Base-by-base conservation (phyloP, 1,140 invertebrate genomes). In the Scaptomyza pallida region DNA sequence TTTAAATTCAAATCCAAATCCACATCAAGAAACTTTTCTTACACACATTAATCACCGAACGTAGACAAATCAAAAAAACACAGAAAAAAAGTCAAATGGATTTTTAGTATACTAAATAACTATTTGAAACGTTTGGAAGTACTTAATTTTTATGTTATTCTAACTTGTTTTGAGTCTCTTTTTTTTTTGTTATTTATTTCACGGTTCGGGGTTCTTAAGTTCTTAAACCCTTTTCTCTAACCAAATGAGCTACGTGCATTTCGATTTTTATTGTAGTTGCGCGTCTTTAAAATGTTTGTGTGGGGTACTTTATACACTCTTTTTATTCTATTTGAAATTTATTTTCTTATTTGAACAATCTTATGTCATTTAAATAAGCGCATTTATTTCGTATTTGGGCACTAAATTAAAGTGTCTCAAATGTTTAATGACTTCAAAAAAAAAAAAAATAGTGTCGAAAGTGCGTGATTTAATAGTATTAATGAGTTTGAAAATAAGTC, bases 121-220 rank as follows among this genome's bases (percentile, higher is more conserved):
- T 51, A 51, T 60, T 55, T 56, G 15, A 37, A 30, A 30, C 51
- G 17, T 63, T 9, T 56, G 12, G 13, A 64, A 69, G 79, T 85
- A 86, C 76, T 72, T 73, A 61, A 69, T 79, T 83, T 82, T 85
- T 75, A 70, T 65, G 51, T 72, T 73, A 62, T 71, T 52, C 56
- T 37, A 67, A 75, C 61, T 74, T 72, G 45, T 55, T 30, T 57
- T 50, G 23, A 23, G 41, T 23, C 35, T 47, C 64, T 81, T 45
- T 43, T 68, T 15, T 1, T 68, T 72, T 23, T 61, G 37, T 71
- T 78, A 68, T 47, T 62, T 59, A 37, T 67, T 80, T 37, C 33
- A n/a, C 33, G 10, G 33, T 3, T n/a, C n/a, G 21, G 21, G 52
- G 2, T 63, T 63, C 23, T 56, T 45, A 61, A 72, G 72, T 9